Base-by-base conservation (phyloP, 2,888 invertebrate genomes). In the Pterostichus niger region DNA sequence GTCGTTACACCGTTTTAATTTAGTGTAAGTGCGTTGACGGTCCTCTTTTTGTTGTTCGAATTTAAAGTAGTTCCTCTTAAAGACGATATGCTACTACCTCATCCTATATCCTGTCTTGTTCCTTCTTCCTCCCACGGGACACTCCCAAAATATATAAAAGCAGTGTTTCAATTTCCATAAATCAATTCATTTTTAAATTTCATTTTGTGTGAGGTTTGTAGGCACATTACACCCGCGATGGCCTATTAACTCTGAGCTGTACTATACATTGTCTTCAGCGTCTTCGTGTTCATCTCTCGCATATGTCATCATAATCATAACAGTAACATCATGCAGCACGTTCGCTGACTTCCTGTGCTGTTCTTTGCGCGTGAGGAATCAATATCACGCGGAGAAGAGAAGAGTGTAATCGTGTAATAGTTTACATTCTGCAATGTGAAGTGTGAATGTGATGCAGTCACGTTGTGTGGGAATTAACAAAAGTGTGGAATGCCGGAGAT, bases 21-120 rank as follows among this genome's bases (percentile, higher is more conserved):
- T 64, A 64, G 64, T 64, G 64, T 64, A 64, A 59, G 64, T 64
- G 64, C 64, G 35, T 64, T 40, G 59, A 59, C 64, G 33, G 64
- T 31, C 52, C 40, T 40, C 40, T 52, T 52, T 52, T 52, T 52
- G 52, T 52, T 13, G 40, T 40, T 33, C 40, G 64, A 64, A 64
- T 64, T 64, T 64, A 64, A 64, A 64, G 64, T 64, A 35, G 64
- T 64, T 64, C 24, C 24, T 24, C 24, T 24, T 64, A 64, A 64
- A 64, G 64, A 13, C 6, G 64, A 64, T 64, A 33, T 33, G 6
- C 40, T 6, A n/a, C 31, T 59, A 24, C 64, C 52, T 52, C 52
- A 11, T 13, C n/a, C n/a, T 52, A 3, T n/a, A 10, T 52, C 10
- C 11, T 13, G 0, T 13, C 52, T 52, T 10, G 52, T 52, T 52